A percentile compares a stretch with the other conserved stretches of the same genome.
These are phyloP conservation scores for Apodemia mormo DNA, from an alignment of 2,888 invertebrate genomes.

Conservation along the genomic window DNA sequence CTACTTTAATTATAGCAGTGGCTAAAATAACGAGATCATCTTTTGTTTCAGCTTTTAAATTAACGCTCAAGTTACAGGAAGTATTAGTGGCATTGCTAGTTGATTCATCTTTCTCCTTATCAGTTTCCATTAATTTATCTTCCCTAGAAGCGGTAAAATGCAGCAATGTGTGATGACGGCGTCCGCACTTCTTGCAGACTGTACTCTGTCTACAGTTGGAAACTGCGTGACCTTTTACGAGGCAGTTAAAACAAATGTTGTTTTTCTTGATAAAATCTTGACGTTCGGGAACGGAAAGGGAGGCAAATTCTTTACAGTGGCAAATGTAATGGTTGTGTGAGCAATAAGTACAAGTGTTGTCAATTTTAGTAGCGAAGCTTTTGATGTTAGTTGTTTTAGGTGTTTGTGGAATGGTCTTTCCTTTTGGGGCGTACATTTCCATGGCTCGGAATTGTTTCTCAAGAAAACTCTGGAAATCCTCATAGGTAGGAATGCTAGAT, in stretches of 20 bases:
- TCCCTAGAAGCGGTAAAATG: background rate
- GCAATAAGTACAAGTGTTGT: constrained; percentile 29
- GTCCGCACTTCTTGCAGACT: constrained; percentile 34
- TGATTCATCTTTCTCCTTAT: constrained; percentile 6
- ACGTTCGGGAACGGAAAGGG: constrained; percentile 24
- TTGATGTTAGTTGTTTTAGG: constrained; percentile 25
- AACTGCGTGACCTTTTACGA: constrained; percentile 29
- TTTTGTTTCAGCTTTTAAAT: constrained; percentile 28
- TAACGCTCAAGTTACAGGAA: constrained; percentile 11
- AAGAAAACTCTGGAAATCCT: too few species aligned
- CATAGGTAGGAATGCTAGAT: too few species aligned
- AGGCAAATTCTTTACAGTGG: constrained; percentile 35
- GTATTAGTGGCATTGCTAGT: background rate
- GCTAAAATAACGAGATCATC: constrained; percentile 30
- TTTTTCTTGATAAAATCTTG: constrained; percentile 33
- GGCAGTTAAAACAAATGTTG: constrained; percentile 36
- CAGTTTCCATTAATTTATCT: background rate
- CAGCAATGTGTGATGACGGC: constrained; percentile 34
- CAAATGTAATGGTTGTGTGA: constrained; percentile 29
- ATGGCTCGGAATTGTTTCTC: too few species aligned
- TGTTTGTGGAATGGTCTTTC: too few species aligned
- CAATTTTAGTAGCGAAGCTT: constrained; percentile 25
- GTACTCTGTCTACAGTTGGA: constrained; percentile 21
- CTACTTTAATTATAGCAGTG: constrained; percentile 30
- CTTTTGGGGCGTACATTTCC: too few species aligned